phyloP scores from a whole-genome alignment of 2,797 vertebrate species.

The Melanotaenia boesemani region DNA sequence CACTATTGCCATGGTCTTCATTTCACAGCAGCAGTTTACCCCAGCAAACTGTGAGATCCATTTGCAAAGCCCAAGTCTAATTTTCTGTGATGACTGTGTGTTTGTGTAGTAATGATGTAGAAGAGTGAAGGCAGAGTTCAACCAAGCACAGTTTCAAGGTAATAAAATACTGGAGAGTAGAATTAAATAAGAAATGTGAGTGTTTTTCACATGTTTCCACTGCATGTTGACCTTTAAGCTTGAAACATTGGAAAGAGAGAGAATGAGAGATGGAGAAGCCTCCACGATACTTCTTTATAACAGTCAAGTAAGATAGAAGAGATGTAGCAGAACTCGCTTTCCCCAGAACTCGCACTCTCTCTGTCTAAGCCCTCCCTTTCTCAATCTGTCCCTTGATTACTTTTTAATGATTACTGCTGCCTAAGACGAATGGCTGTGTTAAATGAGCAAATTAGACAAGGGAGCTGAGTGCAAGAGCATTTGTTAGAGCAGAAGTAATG shows the following conservation, averaged over 20 bases:
- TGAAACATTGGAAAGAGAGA: conserved; percentile 47
- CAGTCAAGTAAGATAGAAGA: conserved; percentile 71
- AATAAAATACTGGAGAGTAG: conserved; percentile 31
- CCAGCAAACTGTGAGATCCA: conserved; percentile 52
- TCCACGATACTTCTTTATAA: conserved; percentile 59
- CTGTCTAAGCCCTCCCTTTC: conserved; percentile 64
- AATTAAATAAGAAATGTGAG: conserved; percentile 29
- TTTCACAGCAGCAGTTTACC: conserved; percentile 59
- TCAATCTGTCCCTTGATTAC: conserved; percentile 85
- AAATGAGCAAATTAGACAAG: conserved; percentile 87
- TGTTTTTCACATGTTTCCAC: conserved; percentile 30
- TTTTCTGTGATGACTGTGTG: conserved; percentile 47
- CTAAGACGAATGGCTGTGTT: conserved; percentile 86
- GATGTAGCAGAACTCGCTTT: conserved; percentile 51
- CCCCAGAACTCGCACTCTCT: conserved; percentile 43
- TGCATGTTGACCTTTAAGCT: conserved; percentile 57
- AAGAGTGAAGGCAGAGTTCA: conserved; percentile 52
- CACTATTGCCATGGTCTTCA: conserved; percentile 38
- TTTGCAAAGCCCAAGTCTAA: conserved; percentile 57
- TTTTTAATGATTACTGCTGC: conserved; percentile 88
- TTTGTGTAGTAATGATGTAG: conserved; percentile 52
- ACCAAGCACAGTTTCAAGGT: conserved; percentile 37
- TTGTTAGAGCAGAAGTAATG: conserved; percentile 84
- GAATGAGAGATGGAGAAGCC: conserved; percentile 36
- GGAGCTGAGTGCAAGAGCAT: conserved; percentile 77